These are phyloP conservation scores for Dendrocincla tyrannina DNA, from an alignment of 2,797 vertebrate species.

Conservation along the genomic window DNA sequence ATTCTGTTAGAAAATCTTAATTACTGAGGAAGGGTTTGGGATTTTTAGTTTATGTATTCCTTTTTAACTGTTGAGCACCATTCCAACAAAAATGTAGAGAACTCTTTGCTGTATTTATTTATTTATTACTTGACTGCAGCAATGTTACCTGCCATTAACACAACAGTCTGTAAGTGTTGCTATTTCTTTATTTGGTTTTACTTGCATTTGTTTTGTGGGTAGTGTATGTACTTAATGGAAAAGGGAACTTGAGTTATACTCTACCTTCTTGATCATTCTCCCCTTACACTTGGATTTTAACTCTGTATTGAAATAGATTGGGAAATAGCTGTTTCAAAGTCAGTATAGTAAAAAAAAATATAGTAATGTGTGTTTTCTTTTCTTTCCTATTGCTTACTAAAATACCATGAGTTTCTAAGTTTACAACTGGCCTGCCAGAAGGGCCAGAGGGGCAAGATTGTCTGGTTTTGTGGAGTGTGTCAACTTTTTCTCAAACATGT, in stretches of 20 bases:
- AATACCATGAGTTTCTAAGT: not conserved
- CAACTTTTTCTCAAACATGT: not conserved
- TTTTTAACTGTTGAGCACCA: constrained; percentile 22
- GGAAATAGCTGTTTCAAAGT: constrained; percentile 47
- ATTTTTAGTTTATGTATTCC: not conserved
- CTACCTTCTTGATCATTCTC: constrained; percentile 31
- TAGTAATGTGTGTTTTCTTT: constrained; percentile 28
- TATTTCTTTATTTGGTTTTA: constrained; percentile 42
- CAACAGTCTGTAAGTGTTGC: constrained; percentile 40
- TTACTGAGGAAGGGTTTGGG: constrained; percentile 23
- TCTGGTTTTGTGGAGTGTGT: constrained; percentile 3
- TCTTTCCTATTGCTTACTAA: constrained; percentile 10
- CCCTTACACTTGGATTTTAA: constrained; percentile 11
- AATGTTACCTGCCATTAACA: constrained; percentile 51
- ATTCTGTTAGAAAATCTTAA: constrained; percentile 20
- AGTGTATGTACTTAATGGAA: not conserved
- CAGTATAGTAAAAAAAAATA: constrained; percentile 14
- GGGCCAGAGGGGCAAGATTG: not conserved
- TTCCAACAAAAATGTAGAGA: constrained; percentile 37
- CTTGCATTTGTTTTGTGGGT: constrained; percentile 36
- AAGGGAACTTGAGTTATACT: constrained; percentile 18
- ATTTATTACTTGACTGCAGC: constrained; percentile 75
- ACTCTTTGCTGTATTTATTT: constrained; percentile 75
- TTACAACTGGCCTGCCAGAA: constrained; percentile 15
- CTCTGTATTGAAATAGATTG: constrained; percentile 34